Percentiles rank a stretch among this genome's conserved stretches.
phyloP scores from a whole-genome alignment of 2,113 vertebrate genomes.

The Aspidoscelis tigris region DNA sequence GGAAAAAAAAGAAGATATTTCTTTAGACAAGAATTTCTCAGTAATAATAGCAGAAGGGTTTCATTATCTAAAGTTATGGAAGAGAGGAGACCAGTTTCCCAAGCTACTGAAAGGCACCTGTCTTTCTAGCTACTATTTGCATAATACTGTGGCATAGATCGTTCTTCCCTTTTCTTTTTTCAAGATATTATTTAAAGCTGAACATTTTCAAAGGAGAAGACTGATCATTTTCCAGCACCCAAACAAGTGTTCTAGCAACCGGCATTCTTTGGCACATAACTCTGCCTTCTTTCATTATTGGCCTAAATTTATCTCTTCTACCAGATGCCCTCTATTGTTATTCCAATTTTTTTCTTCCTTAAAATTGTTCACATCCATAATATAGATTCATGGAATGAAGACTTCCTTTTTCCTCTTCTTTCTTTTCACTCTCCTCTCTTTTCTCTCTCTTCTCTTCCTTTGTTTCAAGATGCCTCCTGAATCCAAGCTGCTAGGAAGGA shows the following conservation, averaged over 20 bases:
- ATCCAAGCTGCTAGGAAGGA: too few relatives aligned
- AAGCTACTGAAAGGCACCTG: conserved; percentile 31
- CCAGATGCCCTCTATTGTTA: conserved; percentile 54
- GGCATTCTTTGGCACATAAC: conserved; percentile 45
- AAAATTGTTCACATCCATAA: conserved; percentile 63
- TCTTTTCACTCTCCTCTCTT: too few relatives aligned
- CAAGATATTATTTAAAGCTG: conserved; percentile 20
- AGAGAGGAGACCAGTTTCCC: not conserved
- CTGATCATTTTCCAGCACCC: conserved; percentile 47
- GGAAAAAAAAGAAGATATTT: not conserved
- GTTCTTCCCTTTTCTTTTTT: not conserved
- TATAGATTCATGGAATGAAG: conserved; percentile 49
- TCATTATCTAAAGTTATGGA: not conserved
- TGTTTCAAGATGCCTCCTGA: too few relatives aligned
- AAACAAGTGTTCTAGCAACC: conserved; percentile 44
- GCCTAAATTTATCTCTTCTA: conserved; percentile 66
- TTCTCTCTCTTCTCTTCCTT: too few relatives aligned
- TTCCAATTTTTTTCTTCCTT: conserved; percentile 48
- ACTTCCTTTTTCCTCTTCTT: not conserved
- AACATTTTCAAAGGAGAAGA: conserved; percentile 43
- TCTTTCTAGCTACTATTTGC: conserved; percentile 1
- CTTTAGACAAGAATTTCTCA: not conserved
- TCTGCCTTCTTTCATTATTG: conserved; percentile 59
- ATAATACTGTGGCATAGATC: conserved; percentile 7
- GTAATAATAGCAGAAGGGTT: conserved; percentile 2